Conservation (phyloP, 2,888 invertebrate species). For the Lottia gigantea region DNA sequence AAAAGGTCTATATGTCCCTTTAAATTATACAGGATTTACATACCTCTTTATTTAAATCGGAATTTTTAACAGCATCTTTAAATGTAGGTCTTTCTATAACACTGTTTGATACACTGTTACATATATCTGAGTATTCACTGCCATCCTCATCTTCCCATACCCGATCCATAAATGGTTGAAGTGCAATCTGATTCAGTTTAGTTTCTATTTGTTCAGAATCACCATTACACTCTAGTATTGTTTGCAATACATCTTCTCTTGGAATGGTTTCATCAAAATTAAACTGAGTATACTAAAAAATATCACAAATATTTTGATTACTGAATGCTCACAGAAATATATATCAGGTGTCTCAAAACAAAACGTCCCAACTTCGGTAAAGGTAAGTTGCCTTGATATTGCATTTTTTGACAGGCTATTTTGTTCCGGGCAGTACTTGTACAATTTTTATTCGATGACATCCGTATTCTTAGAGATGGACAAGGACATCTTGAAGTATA, state of each 20-base stretch:
- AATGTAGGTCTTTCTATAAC: conserved; percentile 45
- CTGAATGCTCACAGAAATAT: too few species aligned
- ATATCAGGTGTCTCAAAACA: too few species aligned
- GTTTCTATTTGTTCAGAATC: conserved; percentile 35
- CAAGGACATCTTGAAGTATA: too few species aligned
- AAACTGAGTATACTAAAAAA: conserved; percentile 39
- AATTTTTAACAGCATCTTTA: conserved; percentile 42
- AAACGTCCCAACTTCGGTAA: too few species aligned
- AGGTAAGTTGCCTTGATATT: too few species aligned
- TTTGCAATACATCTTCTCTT: conserved; percentile 49
- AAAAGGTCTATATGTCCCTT: too few species aligned
- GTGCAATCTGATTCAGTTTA: conserved; percentile 35
- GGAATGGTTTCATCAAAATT: conserved; percentile 38
- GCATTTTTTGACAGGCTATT: too few species aligned
- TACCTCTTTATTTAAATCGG: conserved; percentile 43
- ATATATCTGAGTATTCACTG: conserved; percentile 23
- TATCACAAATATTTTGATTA: too few species aligned
- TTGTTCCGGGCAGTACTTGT: too few species aligned
- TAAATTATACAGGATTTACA: conserved; percentile 16
- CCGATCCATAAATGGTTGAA: conserved; percentile 39
- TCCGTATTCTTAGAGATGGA: too few species aligned
- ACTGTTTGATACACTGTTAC: conserved; percentile 49
- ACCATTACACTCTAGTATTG: conserved; percentile 44
- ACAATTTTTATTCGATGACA: too few species aligned
- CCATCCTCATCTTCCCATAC: conserved; percentile 36